Evolutionary conservation across 1,140 invertebrate species (phyloP), one percentile per base, ranked within the genome.

Genomic region (Aphelinus certus): DNA sequence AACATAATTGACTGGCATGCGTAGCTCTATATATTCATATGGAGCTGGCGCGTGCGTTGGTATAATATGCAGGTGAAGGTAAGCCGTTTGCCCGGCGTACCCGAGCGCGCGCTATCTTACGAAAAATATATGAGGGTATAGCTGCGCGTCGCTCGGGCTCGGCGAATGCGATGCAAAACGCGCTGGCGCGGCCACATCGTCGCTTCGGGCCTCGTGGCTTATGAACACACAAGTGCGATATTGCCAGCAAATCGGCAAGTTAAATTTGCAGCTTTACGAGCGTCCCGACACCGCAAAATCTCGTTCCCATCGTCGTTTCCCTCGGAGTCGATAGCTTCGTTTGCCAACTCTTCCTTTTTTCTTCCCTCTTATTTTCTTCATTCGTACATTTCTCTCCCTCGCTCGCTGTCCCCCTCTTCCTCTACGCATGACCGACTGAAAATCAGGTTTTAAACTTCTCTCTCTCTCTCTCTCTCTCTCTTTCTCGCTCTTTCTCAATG

Each of bases 261-360:
- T 81, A 81, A 82, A 81, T 73, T 78, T 69, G 71, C 76, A 67
- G 80, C 77, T 82, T 83, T 83, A 83, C 78, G 80, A 77, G 77
- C 77, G 79, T 80, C 79, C 78, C 78, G 77, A 80, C 81, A 79
- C 71, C 71, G 65, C 70, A 73, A 58, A 73, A 72, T 72, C 62
- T 56, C 48, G 57, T 72, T 64, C 53, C 56, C 43, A 67, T 70
- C 63, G 60, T 78, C 77, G 57, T 76, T 66, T 76, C 67, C 53
- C 63, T 45, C 51, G 49, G 45, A 61, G 47, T 53, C 57, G 51
- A 72, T 79, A 75, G 68, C 74, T 67, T 60, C 71, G 78, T 72
- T 71, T 71, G 65, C 49, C 26, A 60, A 69, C 62, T 61, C 51
- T 55, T 64, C 26, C n/a, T 47, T 65, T 63, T 53, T 61, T 61